Base-by-base conservation (phyloP, 1,140 invertebrate species). In the Drosophila neocordata region DNA sequence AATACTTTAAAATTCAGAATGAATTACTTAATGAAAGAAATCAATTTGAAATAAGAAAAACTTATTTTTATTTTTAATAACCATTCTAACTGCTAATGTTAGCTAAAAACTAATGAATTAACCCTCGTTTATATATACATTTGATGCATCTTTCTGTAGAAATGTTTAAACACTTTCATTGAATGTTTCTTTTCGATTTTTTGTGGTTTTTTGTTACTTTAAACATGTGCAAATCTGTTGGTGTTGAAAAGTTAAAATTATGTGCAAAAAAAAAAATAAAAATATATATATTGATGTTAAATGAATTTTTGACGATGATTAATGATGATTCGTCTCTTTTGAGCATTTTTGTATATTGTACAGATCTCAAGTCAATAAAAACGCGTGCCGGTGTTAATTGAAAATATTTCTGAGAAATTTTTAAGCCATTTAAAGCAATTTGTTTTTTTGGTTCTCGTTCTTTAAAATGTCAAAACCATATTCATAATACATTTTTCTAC, bases 401-500 rank as follows among this genome's bases (percentile, higher is more conserved):
- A 76, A 73, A 73, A 68, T 68, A 69, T 68, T 73, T 76, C 69
- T 37, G 51, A 12, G 73, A 73, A 76, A n/a, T 76, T 63, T 44
- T 18, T 48, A 20, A 48, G 15, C 15, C 41, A 20, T 37, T 5
- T 27, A 37, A 37, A 69, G 18, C 53, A 59, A 20, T 75, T 66
- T 52, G 27, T 31, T 31, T 31, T 31, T 44, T 5, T 13, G 15
- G 15, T 20, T 48, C 41, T 44, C 6, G 6, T 44, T 44, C 41
- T 15, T 20, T 48, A 20, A 9, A 48, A 20, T 13, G 13, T 44
- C 15, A 15, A 44, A 15, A 44, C 7, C 13, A 15, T 18, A 18
- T 44, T 2, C 13, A 44, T 44, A 13, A 44, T 15, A 44, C n/a
- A 15, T 2, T 15, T 44, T 44, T 52, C 7, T 44, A 31, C 27